A percentile compares a stretch with the other conserved stretches of the same genome.
phyloP scores from a whole-genome alignment of 2,888 invertebrate genomes.

The Nemapogon koenigi region DNA sequence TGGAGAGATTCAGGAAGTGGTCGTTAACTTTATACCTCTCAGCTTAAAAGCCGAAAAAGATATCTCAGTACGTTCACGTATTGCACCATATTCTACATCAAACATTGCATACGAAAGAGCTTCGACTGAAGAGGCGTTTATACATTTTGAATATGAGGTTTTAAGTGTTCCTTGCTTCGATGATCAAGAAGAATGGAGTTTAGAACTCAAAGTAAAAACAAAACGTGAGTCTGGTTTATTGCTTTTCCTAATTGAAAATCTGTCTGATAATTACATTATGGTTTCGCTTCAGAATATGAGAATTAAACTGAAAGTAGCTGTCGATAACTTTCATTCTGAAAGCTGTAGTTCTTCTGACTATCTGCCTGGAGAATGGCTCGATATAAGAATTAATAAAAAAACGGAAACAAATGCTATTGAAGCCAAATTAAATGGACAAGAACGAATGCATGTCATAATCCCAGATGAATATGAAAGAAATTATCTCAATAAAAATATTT shows the following conservation, averaged over 20 bases:
- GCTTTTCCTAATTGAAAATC: constrained; percentile 32
- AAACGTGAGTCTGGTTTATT: constrained; percentile 38
- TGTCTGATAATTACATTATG: constrained; percentile 31
- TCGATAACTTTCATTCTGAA: constrained; percentile 31
- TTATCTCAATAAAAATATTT: too few species aligned
- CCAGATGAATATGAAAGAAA: constrained; percentile 18
- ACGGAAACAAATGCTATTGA: constrained; percentile 39
- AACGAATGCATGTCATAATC: constrained; percentile 37
- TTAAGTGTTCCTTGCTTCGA: constrained; percentile 43
- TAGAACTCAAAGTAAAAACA: constrained; percentile 42
- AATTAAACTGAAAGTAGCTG: constrained; percentile 36
- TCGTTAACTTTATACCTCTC: constrained; percentile 49
- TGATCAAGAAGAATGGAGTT: constrained; percentile 36
- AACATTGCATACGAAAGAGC: constrained; percentile 48
- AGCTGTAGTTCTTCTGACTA: constrained; percentile 38
- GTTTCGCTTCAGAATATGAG: constrained; percentile 39
- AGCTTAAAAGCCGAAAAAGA: constrained; percentile 27
- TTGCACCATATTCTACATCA: constrained; percentile 31
- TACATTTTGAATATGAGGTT: constrained; percentile 35
- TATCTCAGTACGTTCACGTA: constrained; percentile 20
- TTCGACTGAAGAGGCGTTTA: constrained; percentile 38
- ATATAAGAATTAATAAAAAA: constrained; percentile 36
- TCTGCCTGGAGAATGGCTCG: constrained; percentile 42
- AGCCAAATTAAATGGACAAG: constrained; percentile 38
- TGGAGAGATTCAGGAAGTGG: constrained; percentile 51